Base-by-base conservation (phyloP, 1,140 invertebrate genomes). In the Dryas iulia region DNA sequence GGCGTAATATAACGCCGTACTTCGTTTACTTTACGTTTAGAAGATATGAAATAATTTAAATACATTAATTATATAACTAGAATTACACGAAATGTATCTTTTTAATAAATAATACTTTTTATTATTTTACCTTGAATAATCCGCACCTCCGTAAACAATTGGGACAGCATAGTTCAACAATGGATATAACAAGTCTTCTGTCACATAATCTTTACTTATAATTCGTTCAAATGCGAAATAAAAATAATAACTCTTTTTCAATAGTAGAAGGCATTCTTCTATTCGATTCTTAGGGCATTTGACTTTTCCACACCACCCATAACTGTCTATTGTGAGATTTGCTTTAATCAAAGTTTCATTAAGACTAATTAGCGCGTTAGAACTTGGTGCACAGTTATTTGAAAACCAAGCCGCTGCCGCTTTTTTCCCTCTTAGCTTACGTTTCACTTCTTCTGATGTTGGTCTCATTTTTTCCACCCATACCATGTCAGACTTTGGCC, bases 161-260 rank as follows among this genome's bases (percentile, higher is more conserved):
- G 86, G 86, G 10, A 87, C 81, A 6, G 82, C 72, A 39, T 82
- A 82, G 72, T 88, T 74, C 6, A 74, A 63, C 18, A 87, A 57
- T 12, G 86, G 72, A 73, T 83, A 66, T 54, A 86, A 62, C 31
- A 85, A 56, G 52, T 84, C 82, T 28, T 86, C 82, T 5, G 82
- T 86, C 6, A 87, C 82, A 57, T 85, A 87, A 66, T 89, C 39
- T 47, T 18, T 3, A 3, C 14, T 83, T 2, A 78, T 6, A 7
- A 78, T 83, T 35, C 83, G 82, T 67, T 89, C 87, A 69, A 90
- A 90, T 11, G 81, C 74, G 18, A 90, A 69, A 72, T 86, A 90
- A 66, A 90, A 90, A 59, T 79, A 87, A 63, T 90, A 90, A 25
- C 84, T 71, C 12, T 61, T 71, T 56, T 79, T 72, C 2, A 88